A percentile compares a stretch with the other conserved stretches of the same genome.
phyloP scores from a whole-genome alignment of 1,140 invertebrate genomes.

The Drosophila simulans region DNA sequence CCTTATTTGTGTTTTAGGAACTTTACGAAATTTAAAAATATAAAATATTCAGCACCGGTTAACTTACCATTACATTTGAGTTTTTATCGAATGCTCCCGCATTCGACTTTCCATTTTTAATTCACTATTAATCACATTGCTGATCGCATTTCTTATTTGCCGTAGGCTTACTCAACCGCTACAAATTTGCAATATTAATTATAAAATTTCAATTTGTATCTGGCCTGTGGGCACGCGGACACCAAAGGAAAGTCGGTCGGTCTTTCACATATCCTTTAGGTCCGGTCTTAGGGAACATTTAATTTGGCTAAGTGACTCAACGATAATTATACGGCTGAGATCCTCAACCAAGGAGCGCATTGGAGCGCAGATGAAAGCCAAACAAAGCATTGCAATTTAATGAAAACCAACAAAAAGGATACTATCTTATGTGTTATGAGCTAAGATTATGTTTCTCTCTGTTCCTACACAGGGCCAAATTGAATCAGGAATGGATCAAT shows the following conservation, averaged over 20 bases:
- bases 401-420: constrained; percentile 28
- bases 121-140: background rate
- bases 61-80: no score
- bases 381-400: constrained; percentile 50
- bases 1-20: no score
- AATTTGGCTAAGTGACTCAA: constrained; percentile 63
- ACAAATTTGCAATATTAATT: constrained; percentile 17
- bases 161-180: background rate
- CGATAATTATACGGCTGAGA: constrained; percentile 25
- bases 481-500: background rate
- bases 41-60: no score
- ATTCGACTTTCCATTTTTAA: no score
- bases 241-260: background rate
- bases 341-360: constrained; percentile 29
- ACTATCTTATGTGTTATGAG: constrained; percentile 15
- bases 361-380: constrained; percentile 44
- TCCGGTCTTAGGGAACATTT: constrained; percentile 38
- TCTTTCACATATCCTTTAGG: background rate
- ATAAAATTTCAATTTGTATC: constrained; percentile 12
- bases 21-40: no score
- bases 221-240: background rate
- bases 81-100: no score
- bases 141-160: background rate
- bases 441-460: background rate
- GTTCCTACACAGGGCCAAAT: background rate